Evolutionary conservation across 2,888 invertebrate genomes (phyloP), one percentile per base, ranked within the genome.

Genomic region (Physocephala rufipes): DNA sequence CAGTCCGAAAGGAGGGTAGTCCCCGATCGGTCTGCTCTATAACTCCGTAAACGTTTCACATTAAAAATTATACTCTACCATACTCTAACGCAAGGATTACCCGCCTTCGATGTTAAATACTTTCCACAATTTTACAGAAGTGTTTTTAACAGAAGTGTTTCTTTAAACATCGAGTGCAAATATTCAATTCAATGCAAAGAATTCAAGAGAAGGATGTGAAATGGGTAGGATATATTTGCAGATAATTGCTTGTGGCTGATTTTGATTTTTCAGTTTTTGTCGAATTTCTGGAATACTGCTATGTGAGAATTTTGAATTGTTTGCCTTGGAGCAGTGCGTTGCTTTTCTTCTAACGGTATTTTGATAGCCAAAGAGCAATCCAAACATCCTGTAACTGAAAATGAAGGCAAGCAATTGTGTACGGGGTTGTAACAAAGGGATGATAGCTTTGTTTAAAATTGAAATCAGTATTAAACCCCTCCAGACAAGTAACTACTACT

Each of bases 321-420:
- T 45, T 21, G 24, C 28, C 19, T 61, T 61, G 62, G 43, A 7
- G 13, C 15, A 62, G 62, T 62, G 45, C 12, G 12, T 62, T 21
- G 36, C 43, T 62, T 62, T 43, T 13, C 19, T 62, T 62, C 9
- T 21, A 62, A 12, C 21, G 30, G 43, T 19, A 45, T 26, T 55
- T 62, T 13, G 62, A 24, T 13, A 24, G 47, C 47, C 26, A 13
- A 16, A 63, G 63, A 26, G 63, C 63, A 63, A 45, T 13, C 45
- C 16, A 63, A 63, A 63, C 47, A 63, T 12, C 15, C 63, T 12
- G 63, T 47, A 26, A 13, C 26, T 19, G 26, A n/a, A n/a, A n/a
- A n/a, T n/a, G n/a, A 47, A 26, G 16, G 47, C 24, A 47, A n/a
- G n/a, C n/a, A n/a, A n/a, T 63, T 26, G 47, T n/a, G 2, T 2